Evolutionary conservation across 2,888 invertebrate genomes (phyloP), one percentile per base, ranked within the genome.

Genomic region (Ormyrus labotus): DNA sequence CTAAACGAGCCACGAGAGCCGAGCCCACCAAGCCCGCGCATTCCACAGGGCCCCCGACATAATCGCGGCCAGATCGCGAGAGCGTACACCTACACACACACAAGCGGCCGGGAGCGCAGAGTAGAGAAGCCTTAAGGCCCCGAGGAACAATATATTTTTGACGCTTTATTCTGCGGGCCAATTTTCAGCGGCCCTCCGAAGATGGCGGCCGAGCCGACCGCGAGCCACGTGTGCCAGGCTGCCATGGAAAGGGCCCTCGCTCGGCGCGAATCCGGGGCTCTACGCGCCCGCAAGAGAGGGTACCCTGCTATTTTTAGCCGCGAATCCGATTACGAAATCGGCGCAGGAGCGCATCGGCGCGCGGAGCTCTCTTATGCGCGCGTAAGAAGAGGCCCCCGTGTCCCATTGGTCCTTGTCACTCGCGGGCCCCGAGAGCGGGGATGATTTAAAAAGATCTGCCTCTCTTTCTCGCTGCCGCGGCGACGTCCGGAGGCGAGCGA

Each of bases 1-100:
- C 57, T 58, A 77, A 77, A 77, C 70, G 77, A 73, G 73, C 68
- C 63, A 34, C 53, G 71, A 71, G 53, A 76, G 80, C 76, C 76
- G 65, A 72, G 76, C 76, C 80, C 76, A 76, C 80, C 76, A 63
- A 69, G 80, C 73, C 73, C 81, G 77, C 64, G 73, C 81, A 81
- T 81, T 81, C 81, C 77, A 77, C 47, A 61, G 68, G 53, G 75
- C 64, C 70, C 69, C 69, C 71, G 75, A 75, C 71, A 71, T 71
- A 80, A 75, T 80, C 75, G 75, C 60, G 57, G 68, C 51, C 60
- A 19, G 19, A 19, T 53, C 70, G 55, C 57, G 48, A 34, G 58
- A 51, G 50, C 53, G 19, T 13, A 47, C 65, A 10, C 34, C n/a
- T 55, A 6, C 60, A n/a, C 58, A n/a, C 58, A 13, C 47, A 19